Conservation (phyloP, 2,797 vertebrate genomes). For the Acanthurus lineatus region DNA sequence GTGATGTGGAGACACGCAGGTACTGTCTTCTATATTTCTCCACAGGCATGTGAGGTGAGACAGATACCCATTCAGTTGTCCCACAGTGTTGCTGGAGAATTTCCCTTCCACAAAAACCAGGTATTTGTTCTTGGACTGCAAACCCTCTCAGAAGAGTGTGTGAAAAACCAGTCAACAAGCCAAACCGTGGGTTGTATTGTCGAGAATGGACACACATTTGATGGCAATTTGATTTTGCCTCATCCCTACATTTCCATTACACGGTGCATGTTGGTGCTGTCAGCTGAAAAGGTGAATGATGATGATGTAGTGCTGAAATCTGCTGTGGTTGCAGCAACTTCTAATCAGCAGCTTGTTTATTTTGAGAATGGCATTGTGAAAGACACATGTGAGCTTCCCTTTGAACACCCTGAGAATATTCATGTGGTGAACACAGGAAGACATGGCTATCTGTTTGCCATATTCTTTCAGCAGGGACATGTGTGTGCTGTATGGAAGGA, state of each 20-base stretch:
- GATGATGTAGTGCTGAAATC: slow-evolving; percentile 74
- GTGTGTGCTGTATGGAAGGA: slow-evolving; percentile 89
- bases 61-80: slow-evolving; percentile 84
- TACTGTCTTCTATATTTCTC: slow-evolving; percentile 84
- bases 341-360: slow-evolving; percentile 88
- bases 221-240: slow-evolving; percentile 85
- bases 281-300: slow-evolving; percentile 66
- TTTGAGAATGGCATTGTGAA: slow-evolving; percentile 89
- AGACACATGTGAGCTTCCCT: slow-evolving; percentile 89
- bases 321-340: slow-evolving; percentile 85
- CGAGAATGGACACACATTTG: slow-evolving; percentile 80
- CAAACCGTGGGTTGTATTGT: slow-evolving; percentile 83
- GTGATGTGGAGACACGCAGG: slow-evolving; percentile 88
- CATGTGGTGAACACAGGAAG: slow-evolving; percentile 82
- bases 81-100: slow-evolving; percentile 85
- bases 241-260: slow-evolving; percentile 88
- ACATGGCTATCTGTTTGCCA: slow-evolving; percentile 82
- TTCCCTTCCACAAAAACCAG: slow-evolving; percentile 78
- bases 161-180: slow-evolving; percentile 55
- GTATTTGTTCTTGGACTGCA: slow-evolving; percentile 85
- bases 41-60: slow-evolving; percentile 72
- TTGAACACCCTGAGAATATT: slow-evolving; percentile 84
- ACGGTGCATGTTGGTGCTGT: slow-evolving; percentile 82
- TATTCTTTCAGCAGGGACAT: slow-evolving; percentile 86
- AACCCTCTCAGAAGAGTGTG: slow-evolving; percentile 41